Percentiles rank a stretch among this genome's conserved stretches.
These are phyloP conservation scores for Vireo altiloquus DNA, from an alignment of 2,113 vertebrate genomes.

Conservation along the genomic window DNA sequence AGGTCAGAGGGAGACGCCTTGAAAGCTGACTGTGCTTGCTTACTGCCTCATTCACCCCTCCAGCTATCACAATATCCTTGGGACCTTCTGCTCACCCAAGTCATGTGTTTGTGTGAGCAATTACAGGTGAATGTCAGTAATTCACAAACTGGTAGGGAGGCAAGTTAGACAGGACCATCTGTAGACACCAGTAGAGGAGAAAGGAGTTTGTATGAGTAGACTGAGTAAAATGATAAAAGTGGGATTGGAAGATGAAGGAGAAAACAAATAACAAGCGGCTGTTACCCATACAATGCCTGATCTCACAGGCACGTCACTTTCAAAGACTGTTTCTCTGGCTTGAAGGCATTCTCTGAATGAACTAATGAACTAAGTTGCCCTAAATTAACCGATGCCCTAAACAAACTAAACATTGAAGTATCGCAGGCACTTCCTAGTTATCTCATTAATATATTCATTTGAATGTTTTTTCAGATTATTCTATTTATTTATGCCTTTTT, in stretches of 20 bases:
- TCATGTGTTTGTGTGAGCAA: background rate
- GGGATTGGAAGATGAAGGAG: background rate
- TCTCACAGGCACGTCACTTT: rapidly evolving
- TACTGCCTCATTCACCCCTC: background rate
- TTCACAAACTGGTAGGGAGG: background rate
- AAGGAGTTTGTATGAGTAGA: background rate
- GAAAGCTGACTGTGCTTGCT: background rate
- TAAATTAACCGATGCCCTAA: background rate
- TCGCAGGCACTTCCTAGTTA: background rate
- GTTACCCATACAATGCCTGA: background rate
- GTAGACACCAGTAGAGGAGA: background rate
- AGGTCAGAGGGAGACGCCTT: background rate
- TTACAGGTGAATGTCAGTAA: background rate
- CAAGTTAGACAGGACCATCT: background rate
- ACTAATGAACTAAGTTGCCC: too few species aligned
- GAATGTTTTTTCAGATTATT: background rate
- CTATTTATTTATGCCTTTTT: background rate
- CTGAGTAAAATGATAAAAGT: background rate
- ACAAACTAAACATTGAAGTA: background rate
- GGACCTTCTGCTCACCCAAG: background rate
- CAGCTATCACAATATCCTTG: background rate
- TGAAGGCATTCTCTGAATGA: background rate
- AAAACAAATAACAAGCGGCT: background rate
- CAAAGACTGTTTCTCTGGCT: background rate
- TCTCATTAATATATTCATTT: background rate